Base-by-base conservation (phyloP, 1,140 invertebrate genomes). In the Cydia pomonella region DNA sequence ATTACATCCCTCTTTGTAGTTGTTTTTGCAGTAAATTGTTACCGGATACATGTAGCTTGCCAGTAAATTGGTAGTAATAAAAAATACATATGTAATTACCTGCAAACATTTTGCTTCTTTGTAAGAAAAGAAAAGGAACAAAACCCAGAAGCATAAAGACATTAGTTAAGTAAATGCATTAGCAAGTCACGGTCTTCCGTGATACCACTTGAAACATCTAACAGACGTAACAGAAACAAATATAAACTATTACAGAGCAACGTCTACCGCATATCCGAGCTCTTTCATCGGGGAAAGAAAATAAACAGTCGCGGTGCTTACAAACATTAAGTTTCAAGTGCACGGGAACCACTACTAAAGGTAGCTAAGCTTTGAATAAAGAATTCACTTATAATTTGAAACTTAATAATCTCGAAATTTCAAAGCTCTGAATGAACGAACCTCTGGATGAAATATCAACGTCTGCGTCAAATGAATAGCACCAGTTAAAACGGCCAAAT, bases 291-390 rank as follows among this genome's bases (percentile, higher is more conserved):
- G 72, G 73, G 73, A 77, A 78, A 72, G 76, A 78, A 81, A 81
- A 79, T 81, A 81, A 79, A 81, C 80, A 76, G 75, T 75, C 66
- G 41, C 73, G 16, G 13, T 27, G 76, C 76, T 78, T 80, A 75
- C 80, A 80, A 80, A 82, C 80, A 82, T 82, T 82, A 79, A 82
- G 80, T 82, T 79, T 79, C 78, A 80, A 80, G 78, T 81, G 76
- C 75, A 77, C 59, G 74, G 41, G 41, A 73, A 18, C 63, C 77
- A 5, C 72, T 78, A 78, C 72, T 73, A 47, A 64, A 72, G 66
- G n/a, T n/a, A n/a, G n/a, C n/a, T 16, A 10, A 18, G 6, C 3
- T 2, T 5, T 1, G 12, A 9, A 47, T 16, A 47, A 38, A 10
- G 0, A 38, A 38, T 38, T 9, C 33, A 1, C 33, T 38, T 9